Evolutionary conservation across 1,140 invertebrate genomes (phyloP), one percentile per base, ranked within the genome.

Genomic region (Spodoptera frugiperda): DNA sequence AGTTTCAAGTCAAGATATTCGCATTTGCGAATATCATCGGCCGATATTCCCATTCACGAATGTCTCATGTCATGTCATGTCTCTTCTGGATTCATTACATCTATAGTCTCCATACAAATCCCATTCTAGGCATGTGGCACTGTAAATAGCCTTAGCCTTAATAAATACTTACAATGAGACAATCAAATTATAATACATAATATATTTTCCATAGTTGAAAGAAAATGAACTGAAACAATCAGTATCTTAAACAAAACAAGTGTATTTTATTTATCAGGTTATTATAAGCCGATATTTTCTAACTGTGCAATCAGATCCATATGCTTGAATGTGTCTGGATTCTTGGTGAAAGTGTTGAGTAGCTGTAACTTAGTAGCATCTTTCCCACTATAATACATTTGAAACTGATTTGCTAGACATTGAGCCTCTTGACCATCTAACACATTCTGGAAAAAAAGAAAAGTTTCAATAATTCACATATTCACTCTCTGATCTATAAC

Each of bases 381-480:
- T 57, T 96, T 93, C 75, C 96, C 95, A 61, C 95, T 95, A 90
- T 98, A 98, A 91, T 98, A 98, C 87, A 98, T 94, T 88, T 98
- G 97, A 55, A 98, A 92, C 89, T 98, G 96, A 92, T 98, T 98
- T 0, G 97, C 97, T 44, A 98, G 89, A 88, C 97, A 98, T 85
- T 97, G 97, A 1, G 98, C 97, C 93, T 98, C 97, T 84, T 96
- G 95, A 0, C 95, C 96, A 92, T 94, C 96, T 1, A 98, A 86
- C 0, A 97, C 95, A 93, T 98, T 97, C 81, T 94, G 86, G 11
- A 70, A 51, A 54, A 67, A 59, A 5, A 39, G 2, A 9, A 39
- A 39, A 67, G 10, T 49, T n/a, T 17, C 17, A 11, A 11, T 55
- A 19, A 55, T 55, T 9, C 33, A 9, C 6, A 39, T 51, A n/a